Evolutionary conservation across 1,140 invertebrate genomes (phyloP).

Genomic region (Liolophura sinensis): DNA sequence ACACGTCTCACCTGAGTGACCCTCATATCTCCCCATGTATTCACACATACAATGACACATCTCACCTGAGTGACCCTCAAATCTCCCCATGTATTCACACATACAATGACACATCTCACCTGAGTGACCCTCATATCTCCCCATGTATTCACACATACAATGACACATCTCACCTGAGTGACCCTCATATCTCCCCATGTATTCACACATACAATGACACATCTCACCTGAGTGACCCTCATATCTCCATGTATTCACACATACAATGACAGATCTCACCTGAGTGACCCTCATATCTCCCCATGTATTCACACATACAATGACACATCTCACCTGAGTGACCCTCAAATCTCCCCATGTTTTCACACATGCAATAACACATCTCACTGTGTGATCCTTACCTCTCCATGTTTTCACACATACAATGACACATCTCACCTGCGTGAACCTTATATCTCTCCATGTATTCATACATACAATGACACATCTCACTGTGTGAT

Average conservation of each 20-base stretch:
- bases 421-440: constrained; percentile 59
- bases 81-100: constrained; percentile 57
- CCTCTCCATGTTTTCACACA: constrained; percentile 60
- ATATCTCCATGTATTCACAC: constrained; percentile 71
- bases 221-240: constrained; percentile 78
- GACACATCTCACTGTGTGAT: constrained; percentile 71
- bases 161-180: constrained; percentile 71
- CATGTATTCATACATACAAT: constrained; percentile 62
- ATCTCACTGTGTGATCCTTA: constrained; percentile 76
- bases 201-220: neutral
- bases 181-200: constrained; percentile 68
- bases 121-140: constrained; percentile 79
- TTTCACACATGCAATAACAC: neutral
- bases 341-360: constrained; percentile 68
- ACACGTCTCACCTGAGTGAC: constrained; percentile 73
- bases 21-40: constrained; percentile 66
- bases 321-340: constrained; percentile 71
- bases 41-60: neutral
- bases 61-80: constrained; percentile 80
- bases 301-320: neutral
- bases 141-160: neutral
- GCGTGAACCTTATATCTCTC: constrained; percentile 82
- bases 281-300: constrained; percentile 79
- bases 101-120: constrained; percentile 58
- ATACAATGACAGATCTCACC: constrained; percentile 58